Conservation (phyloP, 1,140 invertebrate genomes). For the Bilobella aurantiaca region DNA sequence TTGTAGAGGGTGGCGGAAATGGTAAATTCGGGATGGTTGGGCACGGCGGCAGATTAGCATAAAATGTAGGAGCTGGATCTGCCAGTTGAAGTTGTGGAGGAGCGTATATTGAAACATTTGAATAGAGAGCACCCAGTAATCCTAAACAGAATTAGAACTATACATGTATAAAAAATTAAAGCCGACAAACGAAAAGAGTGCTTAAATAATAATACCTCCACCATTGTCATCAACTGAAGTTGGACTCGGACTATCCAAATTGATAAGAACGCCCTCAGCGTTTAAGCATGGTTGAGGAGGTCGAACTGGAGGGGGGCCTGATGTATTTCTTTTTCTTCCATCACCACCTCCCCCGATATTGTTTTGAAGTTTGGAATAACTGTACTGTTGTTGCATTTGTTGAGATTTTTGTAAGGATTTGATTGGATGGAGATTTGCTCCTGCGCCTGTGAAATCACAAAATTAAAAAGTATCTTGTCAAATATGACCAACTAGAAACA, state of each 20-base stretch:
- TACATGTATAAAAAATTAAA: too few species aligned
- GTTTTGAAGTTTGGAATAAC: slow-evolving; percentile 43
- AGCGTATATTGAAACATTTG: background rate
- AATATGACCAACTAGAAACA: background rate
- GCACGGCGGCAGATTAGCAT: slow-evolving; percentile 11
- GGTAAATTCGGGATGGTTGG: background rate
- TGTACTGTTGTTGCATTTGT: slow-evolving; percentile 39
- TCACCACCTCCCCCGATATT: slow-evolving; percentile 35
- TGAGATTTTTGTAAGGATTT: slow-evolving; percentile 33
- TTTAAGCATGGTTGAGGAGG: background rate
- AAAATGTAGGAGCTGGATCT: slow-evolving; percentile 9
- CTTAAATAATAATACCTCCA: too few species aligned
- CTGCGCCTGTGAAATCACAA: too few species aligned
- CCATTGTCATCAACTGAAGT: too few species aligned
- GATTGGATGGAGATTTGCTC: slow-evolving; percentile 6
- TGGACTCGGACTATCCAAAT: slow-evolving; percentile 17
- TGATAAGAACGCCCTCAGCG: slow-evolving; percentile 27
- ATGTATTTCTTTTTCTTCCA: slow-evolving; percentile 13
- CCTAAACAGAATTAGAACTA: too few species aligned
- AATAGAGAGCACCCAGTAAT: background rate
- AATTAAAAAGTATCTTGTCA: background rate
- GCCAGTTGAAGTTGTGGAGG: background rate
- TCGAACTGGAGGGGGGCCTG: background rate
- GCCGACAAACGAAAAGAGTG: too few species aligned
- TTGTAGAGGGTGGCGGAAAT: background rate